Evolutionary conservation across 1,140 invertebrate genomes (phyloP).

Genomic region (Pogonognathellus flavescens): DNA sequence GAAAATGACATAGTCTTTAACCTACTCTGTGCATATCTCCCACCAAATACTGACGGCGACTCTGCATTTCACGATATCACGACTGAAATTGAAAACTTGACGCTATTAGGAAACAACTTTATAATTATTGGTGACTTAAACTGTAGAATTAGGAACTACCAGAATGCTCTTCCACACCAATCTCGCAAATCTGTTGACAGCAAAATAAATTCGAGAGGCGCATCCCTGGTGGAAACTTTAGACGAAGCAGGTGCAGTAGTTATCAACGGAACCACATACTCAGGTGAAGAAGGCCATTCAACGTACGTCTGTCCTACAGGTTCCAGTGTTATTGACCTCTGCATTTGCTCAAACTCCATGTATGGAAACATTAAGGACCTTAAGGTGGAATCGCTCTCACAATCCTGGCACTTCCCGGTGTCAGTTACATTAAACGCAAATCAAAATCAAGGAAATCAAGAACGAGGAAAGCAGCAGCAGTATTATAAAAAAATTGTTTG

Average conservation of each 20-base stretch:
- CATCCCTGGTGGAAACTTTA: not conserved
- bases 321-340: constrained; percentile 20
- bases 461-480: no score
- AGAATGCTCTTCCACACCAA: not conserved
- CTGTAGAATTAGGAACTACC: not conserved
- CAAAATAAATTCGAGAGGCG: not conserved
- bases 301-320: not conserved
- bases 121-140: not conserved
- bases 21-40: no score
- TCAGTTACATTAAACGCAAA: not conserved
- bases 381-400: not conserved
- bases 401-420: not conserved
- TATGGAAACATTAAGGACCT: not conserved
- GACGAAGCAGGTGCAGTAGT: not conserved
- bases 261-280: not conserved
- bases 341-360: not conserved
- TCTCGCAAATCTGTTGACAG: not conserved
- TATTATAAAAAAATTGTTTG: no score
- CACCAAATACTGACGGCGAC: no score
- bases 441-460: no score
- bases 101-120: no score
- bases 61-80: no score
- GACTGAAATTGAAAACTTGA: no score
- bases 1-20: no score
- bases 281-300: not conserved